Evolutionary conservation across 23 tunicate genomes (phyloP).

Genomic region (Styela clava): DNA sequence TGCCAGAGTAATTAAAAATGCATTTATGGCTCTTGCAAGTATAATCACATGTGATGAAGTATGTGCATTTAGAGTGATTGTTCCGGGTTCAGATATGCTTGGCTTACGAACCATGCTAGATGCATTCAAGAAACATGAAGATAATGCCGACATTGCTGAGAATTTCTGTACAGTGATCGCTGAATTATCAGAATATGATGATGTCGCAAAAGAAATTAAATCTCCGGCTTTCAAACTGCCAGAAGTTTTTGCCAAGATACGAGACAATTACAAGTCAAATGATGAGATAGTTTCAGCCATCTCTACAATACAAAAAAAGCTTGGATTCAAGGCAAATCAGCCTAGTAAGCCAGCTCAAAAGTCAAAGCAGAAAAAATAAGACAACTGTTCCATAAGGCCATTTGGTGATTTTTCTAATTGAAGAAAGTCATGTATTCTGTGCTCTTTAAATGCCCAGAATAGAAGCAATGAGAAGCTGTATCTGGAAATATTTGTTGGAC

Average conservation of each 20-base stretch:
- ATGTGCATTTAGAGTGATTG: constrained; percentile 63
- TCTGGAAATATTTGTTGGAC: no score
- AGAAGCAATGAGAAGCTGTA: no score
- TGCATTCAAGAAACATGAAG: constrained; percentile 47
- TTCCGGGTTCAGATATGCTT: constrained; percentile 32
- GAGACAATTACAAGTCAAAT: constrained; percentile 25
- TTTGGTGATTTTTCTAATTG: no score
- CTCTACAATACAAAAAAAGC: neutral
- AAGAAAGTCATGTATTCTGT: no score
- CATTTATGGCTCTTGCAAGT: constrained; percentile 86
- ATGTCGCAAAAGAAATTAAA: constrained; percentile 51
- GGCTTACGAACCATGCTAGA: constrained; percentile 52
- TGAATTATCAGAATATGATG: constrained; percentile 84
- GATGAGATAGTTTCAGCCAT: constrained; percentile 30
- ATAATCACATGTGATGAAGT: constrained; percentile 84
- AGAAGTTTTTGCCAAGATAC: constrained; percentile 21
- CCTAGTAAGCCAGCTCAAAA: no score
- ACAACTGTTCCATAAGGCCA: no score
- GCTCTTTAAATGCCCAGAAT: no score
- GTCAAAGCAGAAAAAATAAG: no score
- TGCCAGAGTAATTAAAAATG: constrained; percentile 85
- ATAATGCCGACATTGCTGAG: constrained; percentile 66
- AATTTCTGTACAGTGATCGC: constrained; percentile 59
- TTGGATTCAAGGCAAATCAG: no score
- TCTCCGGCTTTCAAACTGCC: constrained; percentile 39